Base-by-base conservation (phyloP, 2,113 vertebrate genomes). In the Apteryx mantelli region DNA sequence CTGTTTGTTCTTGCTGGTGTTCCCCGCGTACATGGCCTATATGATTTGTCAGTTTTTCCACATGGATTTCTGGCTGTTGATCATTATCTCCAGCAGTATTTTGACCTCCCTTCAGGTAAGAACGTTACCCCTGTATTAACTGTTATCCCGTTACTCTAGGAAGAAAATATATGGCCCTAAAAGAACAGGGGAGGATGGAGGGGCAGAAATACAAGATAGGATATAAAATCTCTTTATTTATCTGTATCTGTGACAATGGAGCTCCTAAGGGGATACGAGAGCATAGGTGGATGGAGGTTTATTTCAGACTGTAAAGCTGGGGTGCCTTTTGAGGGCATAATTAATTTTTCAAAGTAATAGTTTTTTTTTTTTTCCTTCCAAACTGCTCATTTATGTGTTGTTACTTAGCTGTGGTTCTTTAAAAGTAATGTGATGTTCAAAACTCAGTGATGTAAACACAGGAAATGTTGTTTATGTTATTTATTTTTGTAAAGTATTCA, bases 11-110 rank as follows among this genome's bases (percentile, higher is more conserved):
- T 94, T 99, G 63, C 98, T 99, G 6, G 98, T 99, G 75, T 99
- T 99, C 95, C 99, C 99, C 0, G 99, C 99, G 1, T 99, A 99
- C 89, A 99, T 99, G 99, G 99, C 99, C 82, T 99, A 99, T 91
- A 99, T 99, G 99, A 99, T 99, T 88, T 99, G 99, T 97, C 99
- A 99, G 84, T 99, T 99, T 98, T 99, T 99, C 98, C 99, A 99
- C 98, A 99, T 99, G 99, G 99, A 99, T 96, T 99, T 99, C 97
- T 99, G 99, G 99, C 98, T 99, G 64, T 98, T 99, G 89, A 99
- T 99, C 97, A 99, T 99, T 96, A 99, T 99, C 96, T 99, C 99
- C 68, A 99, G 99, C 95, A 99, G 99, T 97, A 99, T 99, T 96
- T 98, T 99, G 85, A 99, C 99, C 46, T 99, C 99, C 46, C 98